These are phyloP conservation scores for Pangasius larnaudii DNA, from an alignment of 2,797 vertebrate genomes.

Conservation along the genomic window DNA sequence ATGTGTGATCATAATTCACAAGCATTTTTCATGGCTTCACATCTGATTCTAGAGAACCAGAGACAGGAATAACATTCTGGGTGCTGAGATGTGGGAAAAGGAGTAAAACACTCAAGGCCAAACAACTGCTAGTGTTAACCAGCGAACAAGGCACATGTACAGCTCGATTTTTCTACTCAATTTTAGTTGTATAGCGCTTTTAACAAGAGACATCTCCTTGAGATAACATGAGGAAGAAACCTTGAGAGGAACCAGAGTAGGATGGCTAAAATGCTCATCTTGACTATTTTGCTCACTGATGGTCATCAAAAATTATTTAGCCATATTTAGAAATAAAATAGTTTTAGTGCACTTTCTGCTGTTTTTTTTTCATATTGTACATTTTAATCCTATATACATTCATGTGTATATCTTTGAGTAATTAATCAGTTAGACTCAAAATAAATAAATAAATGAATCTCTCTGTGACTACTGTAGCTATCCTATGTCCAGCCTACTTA, in stretches of 20 bases:
- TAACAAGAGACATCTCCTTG: not conserved
- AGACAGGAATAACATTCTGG: not conserved
- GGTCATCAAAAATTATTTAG: not conserved
- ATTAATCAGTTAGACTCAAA: not conserved
- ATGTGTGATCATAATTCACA: constrained; percentile 16
- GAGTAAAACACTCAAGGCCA: too few relatives aligned
- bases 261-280: not conserved
- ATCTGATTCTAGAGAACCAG: not conserved
- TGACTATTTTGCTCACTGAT: not conserved
- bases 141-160: not conserved
- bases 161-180: not conserved
- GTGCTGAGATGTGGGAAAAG: not conserved
- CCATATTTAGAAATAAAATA: not conserved
- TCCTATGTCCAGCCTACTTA: not conserved
- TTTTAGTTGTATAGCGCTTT: not conserved
- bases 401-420: not conserved
- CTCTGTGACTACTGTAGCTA: not conserved
- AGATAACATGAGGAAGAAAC: not conserved
- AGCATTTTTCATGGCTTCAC: not conserved
- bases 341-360: not conserved
- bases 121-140: not conserved
- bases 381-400: not conserved
- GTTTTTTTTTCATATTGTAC: not conserved
- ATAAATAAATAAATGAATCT: not conserved
- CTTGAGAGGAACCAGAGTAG: not conserved